Evolutionary conservation across 2,113 vertebrate species (phyloP).

Genomic region (Gallinago paraguaiae): DNA sequence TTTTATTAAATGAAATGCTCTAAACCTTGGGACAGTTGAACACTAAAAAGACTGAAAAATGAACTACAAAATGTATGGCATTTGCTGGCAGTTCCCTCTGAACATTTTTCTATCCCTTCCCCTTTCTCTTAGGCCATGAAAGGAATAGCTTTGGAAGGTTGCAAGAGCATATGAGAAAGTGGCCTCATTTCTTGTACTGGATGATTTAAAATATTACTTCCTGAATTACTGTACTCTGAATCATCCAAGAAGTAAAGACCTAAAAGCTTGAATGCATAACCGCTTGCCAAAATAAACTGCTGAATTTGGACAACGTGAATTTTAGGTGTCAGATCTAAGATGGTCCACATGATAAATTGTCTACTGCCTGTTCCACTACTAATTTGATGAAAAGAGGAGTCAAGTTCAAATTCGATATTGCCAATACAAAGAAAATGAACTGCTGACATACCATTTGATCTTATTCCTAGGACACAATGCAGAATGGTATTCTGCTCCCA

Average conservation of each 20-base stretch:
- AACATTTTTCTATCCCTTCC: background rate
- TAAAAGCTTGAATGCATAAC: background rate
- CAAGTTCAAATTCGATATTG: background rate
- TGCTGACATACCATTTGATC: background rate
- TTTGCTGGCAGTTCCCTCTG: background rate
- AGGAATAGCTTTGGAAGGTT: slow-evolving; percentile 20
- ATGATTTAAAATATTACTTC: slow-evolving; percentile 55
- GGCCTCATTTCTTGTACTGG: background rate
- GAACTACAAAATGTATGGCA: slow-evolving; percentile 6
- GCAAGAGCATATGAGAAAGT: background rate
- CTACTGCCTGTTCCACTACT: background rate
- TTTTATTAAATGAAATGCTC: slow-evolving; percentile 41
- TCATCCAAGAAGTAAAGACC: slow-evolving; percentile 31
- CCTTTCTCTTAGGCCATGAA: slow-evolving; percentile 21
- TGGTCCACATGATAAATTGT: background rate
- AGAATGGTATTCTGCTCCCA: background rate
- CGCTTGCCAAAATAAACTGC: slow-evolving; percentile 33
- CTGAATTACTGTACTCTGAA: slow-evolving; percentile 26
- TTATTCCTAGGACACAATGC: background rate
- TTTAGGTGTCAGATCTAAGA: background rate
- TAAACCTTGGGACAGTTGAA: background rate
- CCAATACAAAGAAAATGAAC: background rate
- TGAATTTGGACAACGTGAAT: slow-evolving; percentile 29
- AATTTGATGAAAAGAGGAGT: background rate
- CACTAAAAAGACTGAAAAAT: background rate